Conservation (phyloP, 2,113 vertebrate species). For the Ptilorrhoa leucosticta region DNA sequence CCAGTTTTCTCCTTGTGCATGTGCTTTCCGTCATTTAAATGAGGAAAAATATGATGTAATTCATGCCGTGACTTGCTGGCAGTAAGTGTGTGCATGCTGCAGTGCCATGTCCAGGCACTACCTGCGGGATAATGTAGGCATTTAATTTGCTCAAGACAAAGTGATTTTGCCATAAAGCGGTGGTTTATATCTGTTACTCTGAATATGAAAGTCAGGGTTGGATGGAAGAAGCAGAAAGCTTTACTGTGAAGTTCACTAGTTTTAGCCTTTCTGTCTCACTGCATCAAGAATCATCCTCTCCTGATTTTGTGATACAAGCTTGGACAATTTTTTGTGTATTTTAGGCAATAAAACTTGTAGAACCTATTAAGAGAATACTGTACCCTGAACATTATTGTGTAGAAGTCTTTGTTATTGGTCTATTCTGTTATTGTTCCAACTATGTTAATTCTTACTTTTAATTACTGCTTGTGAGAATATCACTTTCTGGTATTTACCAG, state of each 20-base stretch:
- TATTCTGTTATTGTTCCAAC: background rate
- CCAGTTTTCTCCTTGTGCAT: background rate
- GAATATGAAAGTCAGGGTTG: background rate
- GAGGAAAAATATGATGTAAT: background rate
- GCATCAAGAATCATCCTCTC: background rate
- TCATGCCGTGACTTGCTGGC: background rate
- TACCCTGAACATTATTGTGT: background rate
- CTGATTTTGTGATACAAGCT: background rate
- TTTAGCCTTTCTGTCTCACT: background rate
- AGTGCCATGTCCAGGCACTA: accelerated
- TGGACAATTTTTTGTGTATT: background rate
- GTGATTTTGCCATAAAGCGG: background rate
- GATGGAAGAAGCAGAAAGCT: background rate
- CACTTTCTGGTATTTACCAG: background rate
- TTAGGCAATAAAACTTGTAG: background rate
- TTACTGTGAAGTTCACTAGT: background rate
- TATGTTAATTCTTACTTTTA: background rate
- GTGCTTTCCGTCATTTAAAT: background rate
- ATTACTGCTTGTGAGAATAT: background rate
- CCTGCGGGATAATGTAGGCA: background rate
- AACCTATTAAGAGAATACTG: background rate
- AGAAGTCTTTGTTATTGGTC: background rate
- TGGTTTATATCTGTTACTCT: background rate
- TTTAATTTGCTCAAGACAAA: background rate
- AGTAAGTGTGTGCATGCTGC: background rate